phyloP scores from a whole-genome alignment of 2,113 vertebrate genomes.

The Toxotes jaculatrix region DNA sequence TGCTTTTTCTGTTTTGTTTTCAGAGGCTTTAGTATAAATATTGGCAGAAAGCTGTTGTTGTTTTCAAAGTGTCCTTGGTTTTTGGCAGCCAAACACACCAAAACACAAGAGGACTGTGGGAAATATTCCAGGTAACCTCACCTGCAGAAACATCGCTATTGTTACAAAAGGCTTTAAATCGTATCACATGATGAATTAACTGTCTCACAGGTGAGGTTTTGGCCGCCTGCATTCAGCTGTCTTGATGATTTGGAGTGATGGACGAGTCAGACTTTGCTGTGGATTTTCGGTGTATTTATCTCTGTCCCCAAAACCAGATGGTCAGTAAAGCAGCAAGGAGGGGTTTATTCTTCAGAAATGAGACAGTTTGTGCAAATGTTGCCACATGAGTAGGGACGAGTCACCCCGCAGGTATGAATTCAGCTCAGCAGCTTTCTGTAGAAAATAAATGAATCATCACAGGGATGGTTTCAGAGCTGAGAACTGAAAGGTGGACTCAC shows the following conservation, averaged over 20 bases:
- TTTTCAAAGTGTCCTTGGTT: constrained; percentile 31
- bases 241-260: constrained; percentile 11
- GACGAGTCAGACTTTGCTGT: constrained; percentile 8
- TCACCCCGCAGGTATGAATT: not conserved
- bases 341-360: constrained; percentile 29
- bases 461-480: constrained; percentile 9
- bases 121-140: constrained; percentile 34
- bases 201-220: constrained; percentile 5
- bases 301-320: constrained; percentile 46
- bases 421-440: constrained; percentile 4
- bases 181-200: constrained; percentile 8
- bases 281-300: constrained; percentile 32
- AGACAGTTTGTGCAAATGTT: constrained; percentile 38
- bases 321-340: constrained; percentile 21
- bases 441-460: constrained; percentile 11
- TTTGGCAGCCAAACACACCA: constrained; percentile 22
- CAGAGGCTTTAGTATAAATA: constrained; percentile 17
- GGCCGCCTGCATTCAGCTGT: not conserved
- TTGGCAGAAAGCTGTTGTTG: constrained; percentile 29
- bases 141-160: constrained; percentile 3
- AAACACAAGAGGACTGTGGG: constrained; percentile 40
- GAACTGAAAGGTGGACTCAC: not conserved
- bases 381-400: not conserved
- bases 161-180: constrained; percentile 1
- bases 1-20: constrained; percentile 4